Base-by-base conservation (phyloP, 2,797 vertebrate species). In the Carapus acus region DNA sequence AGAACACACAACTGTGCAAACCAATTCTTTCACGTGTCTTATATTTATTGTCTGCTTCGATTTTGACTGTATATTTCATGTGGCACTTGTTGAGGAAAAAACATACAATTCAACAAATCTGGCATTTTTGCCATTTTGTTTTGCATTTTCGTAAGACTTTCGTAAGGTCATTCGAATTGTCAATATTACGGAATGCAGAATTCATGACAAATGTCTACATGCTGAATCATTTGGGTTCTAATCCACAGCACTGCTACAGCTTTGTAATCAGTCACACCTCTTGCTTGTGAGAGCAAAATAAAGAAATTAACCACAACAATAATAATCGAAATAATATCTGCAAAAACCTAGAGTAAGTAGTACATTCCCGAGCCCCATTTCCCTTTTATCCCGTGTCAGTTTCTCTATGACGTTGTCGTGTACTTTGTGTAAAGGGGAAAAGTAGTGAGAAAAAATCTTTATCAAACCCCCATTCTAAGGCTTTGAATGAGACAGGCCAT, bases 401-500 rank as follows among this genome's bases (percentile, higher is more conserved):
- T 91, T 89, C 88, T 86, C 86, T 88, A 72, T 89, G 90, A 90
- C 90, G 90, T 91, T 88, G 88, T 83, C 83, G 83, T 90, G 87
- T 90, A 90, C 91, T 88, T 85, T 85, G 69, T 75, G 83, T 79
- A 73, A 85, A 81, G 87, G 81, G 77, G 79, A 87, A 78, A 80
- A 85, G 68, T 53, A 77, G 68, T 36, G 58, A 52, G 21, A 54
- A 74, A 80, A 93, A 93, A 94, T 94, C 93, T 94, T 94, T 94
- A 94, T 94, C 93, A 94, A 93, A 92, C 91, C 90, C 89, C 92
- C 88, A 91, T 95, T 96, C 93, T 96, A 90, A 90, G 88, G 86
- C 90, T 94, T 93, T 95, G 91, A 96, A 94, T 94, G 91, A 92
- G 92, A 90, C 93, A 92, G 93, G 89, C 93, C 92, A 96, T 97